Evolutionary conservation across 2,113 vertebrate genomes (phyloP).

Genomic region (Boulengerochromis microlepis): DNA sequence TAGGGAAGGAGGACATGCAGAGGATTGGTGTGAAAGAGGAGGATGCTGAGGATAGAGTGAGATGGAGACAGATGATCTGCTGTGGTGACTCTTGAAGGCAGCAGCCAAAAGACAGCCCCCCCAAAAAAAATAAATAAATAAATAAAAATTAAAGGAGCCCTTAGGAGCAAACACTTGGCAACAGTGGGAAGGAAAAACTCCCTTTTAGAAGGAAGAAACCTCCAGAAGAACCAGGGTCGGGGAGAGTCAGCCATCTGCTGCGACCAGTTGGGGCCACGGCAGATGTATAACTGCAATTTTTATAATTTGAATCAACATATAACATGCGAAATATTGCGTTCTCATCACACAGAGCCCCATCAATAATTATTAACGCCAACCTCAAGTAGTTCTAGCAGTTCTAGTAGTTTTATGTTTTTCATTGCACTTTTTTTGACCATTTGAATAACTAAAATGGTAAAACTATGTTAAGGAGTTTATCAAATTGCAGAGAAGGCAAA

Average conservation of each 20-base stretch:
- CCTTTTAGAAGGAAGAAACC: neutral
- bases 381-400: neutral
- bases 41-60: neutral
- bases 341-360: neutral
- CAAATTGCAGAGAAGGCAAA: neutral
- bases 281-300: neutral
- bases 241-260: neutral
- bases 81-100: neutral
- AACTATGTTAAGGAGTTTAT: neutral
- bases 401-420: neutral
- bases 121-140: neutral
- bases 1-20: neutral
- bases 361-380: neutral
- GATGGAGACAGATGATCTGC: neutral
- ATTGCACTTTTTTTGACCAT: neutral
- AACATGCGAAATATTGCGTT: neutral
- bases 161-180: neutral
- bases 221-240: neutral
- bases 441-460: neutral
- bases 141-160: neutral
- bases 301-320: neutral
- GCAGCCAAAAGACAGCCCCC: fast-evolving
- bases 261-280: neutral
- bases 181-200: neutral
- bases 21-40: neutral